Evolutionary conservation across 2,113 vertebrate genomes (phyloP).

Genomic region (Syngnathus floridae): DNA sequence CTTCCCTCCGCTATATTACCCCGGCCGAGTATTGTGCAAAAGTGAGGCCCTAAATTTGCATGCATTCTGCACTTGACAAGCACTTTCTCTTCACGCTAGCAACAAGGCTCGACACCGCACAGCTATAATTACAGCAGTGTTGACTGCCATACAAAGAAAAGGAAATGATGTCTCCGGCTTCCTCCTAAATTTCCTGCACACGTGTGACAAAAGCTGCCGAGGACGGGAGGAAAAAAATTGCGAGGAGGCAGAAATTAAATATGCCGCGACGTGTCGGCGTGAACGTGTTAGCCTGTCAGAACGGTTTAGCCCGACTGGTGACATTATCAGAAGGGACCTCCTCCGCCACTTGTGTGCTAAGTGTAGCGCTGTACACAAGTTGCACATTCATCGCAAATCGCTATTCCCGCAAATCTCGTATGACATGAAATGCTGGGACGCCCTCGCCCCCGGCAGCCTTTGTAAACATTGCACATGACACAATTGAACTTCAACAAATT

Average conservation of each 20-base stretch:
- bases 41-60: slow-evolving; percentile 14
- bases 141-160: slow-evolving; percentile 26
- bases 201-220: slow-evolving; percentile 7
- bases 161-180: slow-evolving; percentile 32
- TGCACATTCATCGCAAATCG: slow-evolving; percentile 23
- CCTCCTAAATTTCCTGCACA: slow-evolving; percentile 31
- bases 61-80: slow-evolving; percentile 5
- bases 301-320: slow-evolving; percentile 36
- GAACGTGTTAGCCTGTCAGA: slow-evolving; percentile 49
- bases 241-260: slow-evolving; percentile 26
- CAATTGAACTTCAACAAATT: slow-evolving; percentile 17
- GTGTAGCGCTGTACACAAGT: slow-evolving; percentile 38
- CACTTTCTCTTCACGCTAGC: slow-evolving; percentile 5
- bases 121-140: slow-evolving; percentile 37
- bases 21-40: not conserved
- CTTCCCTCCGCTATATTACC: too few species aligned
- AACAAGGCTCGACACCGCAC: slow-evolving; percentile 24
- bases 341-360: slow-evolving; percentile 32
- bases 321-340: slow-evolving; percentile 41
- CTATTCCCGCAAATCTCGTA: slow-evolving; percentile 10
- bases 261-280: slow-evolving; percentile 41
- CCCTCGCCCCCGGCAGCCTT: slow-evolving; percentile 24
- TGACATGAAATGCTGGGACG: slow-evolving; percentile 5
- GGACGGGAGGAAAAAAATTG: slow-evolving; percentile 34
- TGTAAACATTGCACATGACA: slow-evolving; percentile 33